Conservation (phyloP, 2,797 vertebrate species). For the Hydrocynus forskahlii region DNA sequence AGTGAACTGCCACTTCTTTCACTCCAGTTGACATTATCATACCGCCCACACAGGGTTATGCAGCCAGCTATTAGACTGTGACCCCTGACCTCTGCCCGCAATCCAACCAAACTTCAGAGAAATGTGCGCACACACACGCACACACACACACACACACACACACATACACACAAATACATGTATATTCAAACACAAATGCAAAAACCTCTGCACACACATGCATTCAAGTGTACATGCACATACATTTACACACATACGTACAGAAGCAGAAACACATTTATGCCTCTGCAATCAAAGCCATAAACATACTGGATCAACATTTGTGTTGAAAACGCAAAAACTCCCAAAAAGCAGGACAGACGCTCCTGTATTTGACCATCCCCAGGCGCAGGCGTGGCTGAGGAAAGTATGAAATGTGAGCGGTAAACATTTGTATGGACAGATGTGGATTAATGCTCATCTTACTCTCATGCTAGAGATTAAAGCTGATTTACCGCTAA, state of each 20-base stretch:
- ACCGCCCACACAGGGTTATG: conserved; percentile 30
- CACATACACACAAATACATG: conserved; percentile 22
- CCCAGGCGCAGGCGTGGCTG: background rate
- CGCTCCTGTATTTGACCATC: background rate
- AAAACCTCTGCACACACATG: background rate
- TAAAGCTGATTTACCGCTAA: conserved; percentile 79
- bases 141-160: conserved; percentile 19
- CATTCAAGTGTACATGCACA: conserved; percentile 18
- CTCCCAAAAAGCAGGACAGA: conserved; percentile 16
- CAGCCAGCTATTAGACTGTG: conserved; percentile 29
- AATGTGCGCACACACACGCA: conserved; percentile 23
- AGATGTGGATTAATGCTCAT: conserved; percentile 85
- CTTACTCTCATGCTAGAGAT: conserved; percentile 81
- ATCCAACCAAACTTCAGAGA: conserved; percentile 1
- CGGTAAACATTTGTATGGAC: conserved; percentile 80
- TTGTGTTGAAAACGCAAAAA: conserved; percentile 11
- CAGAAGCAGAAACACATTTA: no score
- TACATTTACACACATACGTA: background rate
- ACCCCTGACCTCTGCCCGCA: conserved; percentile 33
- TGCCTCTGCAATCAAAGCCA: background rate
- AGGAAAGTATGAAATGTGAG: conserved; percentile 76
- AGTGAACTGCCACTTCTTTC: background rate
- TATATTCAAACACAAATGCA: conserved; percentile 22
- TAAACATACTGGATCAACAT: background rate
- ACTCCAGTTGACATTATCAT: conserved; percentile 14